Percentiles rank a stretch among this genome's conserved stretches.
These are phyloP conservation scores for Danionella cerebrum DNA, from an alignment of 2,113 vertebrate genomes.

Conservation along the genomic window DNA sequence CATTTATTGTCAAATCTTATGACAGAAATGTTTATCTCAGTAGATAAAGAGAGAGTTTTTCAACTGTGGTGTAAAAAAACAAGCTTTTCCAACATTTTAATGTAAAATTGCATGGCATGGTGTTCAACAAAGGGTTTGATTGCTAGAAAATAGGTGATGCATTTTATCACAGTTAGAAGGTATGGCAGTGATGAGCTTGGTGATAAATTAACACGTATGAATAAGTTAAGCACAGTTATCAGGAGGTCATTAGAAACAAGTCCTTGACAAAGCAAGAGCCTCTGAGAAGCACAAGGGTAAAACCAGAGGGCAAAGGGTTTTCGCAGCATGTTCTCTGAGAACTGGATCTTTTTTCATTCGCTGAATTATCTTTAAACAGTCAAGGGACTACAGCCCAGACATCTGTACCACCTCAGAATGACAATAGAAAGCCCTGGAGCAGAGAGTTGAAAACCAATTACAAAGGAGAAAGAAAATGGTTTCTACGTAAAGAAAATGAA, in stretches of 20 bases:
- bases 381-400: background rate
- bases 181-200: background rate
- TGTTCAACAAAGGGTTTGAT: too few relatives aligned
- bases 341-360: conserved; percentile 16
- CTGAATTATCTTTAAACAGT: conserved; percentile 31
- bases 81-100: too few relatives aligned
- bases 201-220: background rate
- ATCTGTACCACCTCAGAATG: background rate
- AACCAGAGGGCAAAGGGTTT: background rate
- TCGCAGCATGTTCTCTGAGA: conserved; percentile 2
- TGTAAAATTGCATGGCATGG: too few relatives aligned
- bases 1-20: too few relatives aligned
- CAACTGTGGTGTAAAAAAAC: too few relatives aligned
- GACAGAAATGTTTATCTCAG: too few relatives aligned
- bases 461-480: background rate
- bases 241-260: background rate
- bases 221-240: conserved; percentile 10
- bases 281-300: background rate
- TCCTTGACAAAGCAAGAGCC: conserved; percentile 18
- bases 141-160: too few relatives aligned
- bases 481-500: background rate
- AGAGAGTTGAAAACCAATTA: conserved; percentile 22
- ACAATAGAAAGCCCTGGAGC: conserved; percentile 15
- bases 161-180: too few relatives aligned
- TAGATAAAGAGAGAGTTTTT: too few relatives aligned